Evolutionary conservation across 2,113 vertebrate species (phyloP).

Genomic region (Etheostoma cragini): DNA sequence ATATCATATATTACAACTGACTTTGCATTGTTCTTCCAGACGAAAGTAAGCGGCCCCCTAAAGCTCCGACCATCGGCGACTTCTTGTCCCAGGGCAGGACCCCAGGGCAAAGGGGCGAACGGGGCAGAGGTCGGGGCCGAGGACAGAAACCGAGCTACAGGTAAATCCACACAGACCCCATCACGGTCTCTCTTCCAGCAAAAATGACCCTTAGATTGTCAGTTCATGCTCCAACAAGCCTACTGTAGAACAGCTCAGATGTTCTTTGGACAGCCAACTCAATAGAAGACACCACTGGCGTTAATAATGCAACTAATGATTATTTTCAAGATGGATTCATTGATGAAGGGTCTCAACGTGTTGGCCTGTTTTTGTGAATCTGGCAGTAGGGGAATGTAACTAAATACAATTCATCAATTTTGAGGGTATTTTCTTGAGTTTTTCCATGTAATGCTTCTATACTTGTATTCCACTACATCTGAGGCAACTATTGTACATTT

Average conservation of each 20-base stretch:
- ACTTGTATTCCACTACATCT: not conserved
- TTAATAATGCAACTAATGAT: not conserved
- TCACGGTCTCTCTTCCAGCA: not conserved
- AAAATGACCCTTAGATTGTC: no score
- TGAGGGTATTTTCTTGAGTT: no score
- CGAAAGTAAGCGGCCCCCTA: slow-evolving; percentile 83
- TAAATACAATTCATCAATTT: not conserved
- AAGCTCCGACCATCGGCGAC: slow-evolving; percentile 86
- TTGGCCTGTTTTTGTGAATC: not conserved
- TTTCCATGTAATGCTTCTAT: not conserved
- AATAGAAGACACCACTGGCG: no score
- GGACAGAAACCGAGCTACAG: slow-evolving; percentile 86
- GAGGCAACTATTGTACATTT: not conserved
- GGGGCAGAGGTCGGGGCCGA: slow-evolving; percentile 66
- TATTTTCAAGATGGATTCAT: not conserved
- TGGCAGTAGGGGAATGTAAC: not conserved
- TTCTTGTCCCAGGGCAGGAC: slow-evolving; percentile 84
- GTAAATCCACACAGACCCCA: slow-evolving; percentile 63
- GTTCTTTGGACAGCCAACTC: not conserved
- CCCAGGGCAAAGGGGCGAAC: slow-evolving; percentile 71
- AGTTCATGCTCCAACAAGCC: not conserved
- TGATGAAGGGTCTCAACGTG: not conserved
- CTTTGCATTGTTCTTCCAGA: slow-evolving; percentile 60
- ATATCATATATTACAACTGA: not conserved
- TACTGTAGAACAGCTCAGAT: not conserved